phyloP scores from a whole-genome alignment of 1,140 invertebrate genomes.

The Cydia splendana region DNA sequence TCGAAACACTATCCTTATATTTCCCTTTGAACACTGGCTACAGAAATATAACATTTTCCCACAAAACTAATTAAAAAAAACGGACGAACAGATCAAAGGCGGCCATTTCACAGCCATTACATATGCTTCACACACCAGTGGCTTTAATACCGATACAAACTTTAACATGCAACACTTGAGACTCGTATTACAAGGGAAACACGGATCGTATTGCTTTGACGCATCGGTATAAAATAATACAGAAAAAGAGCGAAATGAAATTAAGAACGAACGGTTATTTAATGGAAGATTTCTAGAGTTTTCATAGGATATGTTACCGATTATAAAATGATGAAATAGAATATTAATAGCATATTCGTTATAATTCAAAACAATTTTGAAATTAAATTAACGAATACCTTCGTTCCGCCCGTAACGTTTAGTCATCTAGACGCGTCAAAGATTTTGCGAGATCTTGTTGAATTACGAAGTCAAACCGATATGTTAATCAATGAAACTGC shows the following conservation, averaged over 20 bases:
- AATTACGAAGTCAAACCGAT: too few relatives aligned
- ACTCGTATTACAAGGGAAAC: background rate
- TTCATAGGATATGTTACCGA: background rate
- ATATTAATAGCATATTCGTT: too few relatives aligned
- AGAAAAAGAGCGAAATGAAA: background rate
- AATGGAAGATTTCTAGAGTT: background rate
- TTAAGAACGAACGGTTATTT: constrained; percentile 26
- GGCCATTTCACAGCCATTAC: constrained; percentile 29
- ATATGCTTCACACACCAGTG: constrained; percentile 26
- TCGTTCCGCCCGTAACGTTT: too few relatives aligned
- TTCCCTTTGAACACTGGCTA: background rate
- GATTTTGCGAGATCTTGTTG: too few relatives aligned
- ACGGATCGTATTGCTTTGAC: background rate
- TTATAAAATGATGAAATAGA: background rate
- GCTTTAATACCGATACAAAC: background rate
- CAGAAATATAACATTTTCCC: background rate
- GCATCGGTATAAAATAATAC: background rate
- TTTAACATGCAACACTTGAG: background rate
- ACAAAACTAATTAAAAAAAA: constrained; percentile 31
- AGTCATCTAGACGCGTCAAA: too few relatives aligned
- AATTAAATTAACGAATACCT: too few relatives aligned
- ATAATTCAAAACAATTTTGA: too few relatives aligned
- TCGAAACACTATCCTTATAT: background rate
- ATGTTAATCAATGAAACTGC: too few relatives aligned
- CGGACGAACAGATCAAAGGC: constrained; percentile 18